A percentile compares a stretch with the other conserved stretches of the same genome.
Evolutionary conservation across 2,888 invertebrate genomes (phyloP).

Genomic region (Eupelmus urozonus): DNA sequence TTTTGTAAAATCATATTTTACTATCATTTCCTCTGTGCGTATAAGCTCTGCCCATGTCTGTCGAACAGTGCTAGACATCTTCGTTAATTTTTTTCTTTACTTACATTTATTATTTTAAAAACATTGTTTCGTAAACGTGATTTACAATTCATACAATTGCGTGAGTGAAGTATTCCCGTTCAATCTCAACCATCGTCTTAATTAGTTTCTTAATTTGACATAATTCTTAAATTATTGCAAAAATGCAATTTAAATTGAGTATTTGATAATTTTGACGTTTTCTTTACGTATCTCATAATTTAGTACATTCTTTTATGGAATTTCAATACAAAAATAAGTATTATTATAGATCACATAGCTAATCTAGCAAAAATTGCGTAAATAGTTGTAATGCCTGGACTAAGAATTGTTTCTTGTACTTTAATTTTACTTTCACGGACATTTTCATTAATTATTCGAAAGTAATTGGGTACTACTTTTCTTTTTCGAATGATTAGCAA

Average conservation of each 20-base stretch:
- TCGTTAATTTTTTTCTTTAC: conserved; percentile 24
- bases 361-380: conserved; percentile 43
- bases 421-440: conserved; percentile 33
- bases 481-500: background rate
- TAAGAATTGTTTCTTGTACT: conserved; percentile 53
- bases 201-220: background rate
- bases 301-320: conserved; percentile 29
- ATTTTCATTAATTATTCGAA: conserved; percentile 24
- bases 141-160: conserved; percentile 29
- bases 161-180: background rate
- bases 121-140: conserved; percentile 29
- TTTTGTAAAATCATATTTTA: conserved; percentile 19
- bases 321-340: conserved; percentile 57
- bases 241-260: conserved; percentile 34
- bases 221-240: conserved; percentile 15
- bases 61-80: conserved; percentile 24
- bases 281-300: conserved; percentile 24
- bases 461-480: background rate
- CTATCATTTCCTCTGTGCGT: conserved; percentile 24
- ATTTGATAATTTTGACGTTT: conserved; percentile 34
- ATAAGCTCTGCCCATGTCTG: conserved; percentile 54
- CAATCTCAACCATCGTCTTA: background rate
- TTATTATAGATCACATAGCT: conserved; percentile 37
- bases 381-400: conserved; percentile 14
- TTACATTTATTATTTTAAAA: conserved; percentile 7